Percentiles rank a stretch among this genome's conserved stretches.
Conservation (phyloP, 1,140 invertebrate species). For the Zaprionus lachaisei region DNA sequence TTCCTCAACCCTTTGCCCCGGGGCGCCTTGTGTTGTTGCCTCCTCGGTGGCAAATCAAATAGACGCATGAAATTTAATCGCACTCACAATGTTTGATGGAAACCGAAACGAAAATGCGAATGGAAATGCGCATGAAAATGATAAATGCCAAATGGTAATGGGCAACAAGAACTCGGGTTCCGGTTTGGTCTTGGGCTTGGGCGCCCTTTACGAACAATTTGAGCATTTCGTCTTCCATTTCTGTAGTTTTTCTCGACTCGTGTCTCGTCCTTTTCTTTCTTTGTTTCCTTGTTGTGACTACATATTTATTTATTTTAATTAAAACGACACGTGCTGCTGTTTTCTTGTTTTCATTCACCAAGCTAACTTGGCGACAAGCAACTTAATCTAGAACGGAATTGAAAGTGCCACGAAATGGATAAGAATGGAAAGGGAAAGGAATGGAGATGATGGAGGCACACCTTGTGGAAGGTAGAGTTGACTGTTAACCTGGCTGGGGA, state of each 20-base stretch:
- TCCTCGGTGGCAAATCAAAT: conserved; percentile 51
- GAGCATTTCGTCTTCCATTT: conserved; percentile 20
- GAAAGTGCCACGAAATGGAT: background rate
- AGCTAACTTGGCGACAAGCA: conserved; percentile 50
- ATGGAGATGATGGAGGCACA: background rate
- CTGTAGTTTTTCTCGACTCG: conserved; percentile 27
- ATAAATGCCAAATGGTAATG: conserved; percentile 18
- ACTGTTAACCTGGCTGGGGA: background rate
- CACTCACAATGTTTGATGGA: conserved; percentile 59
- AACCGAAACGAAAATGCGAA: conserved; percentile 52
- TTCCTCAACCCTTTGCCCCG: conserved; percentile 41
- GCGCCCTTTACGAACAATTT: conserved; percentile 6
- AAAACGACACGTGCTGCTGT: conserved; percentile 80
- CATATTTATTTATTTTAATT: conserved; percentile 83
- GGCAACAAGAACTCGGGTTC: conserved; percentile 28
- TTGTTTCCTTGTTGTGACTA: conserved; percentile 46
- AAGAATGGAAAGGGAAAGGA: background rate
- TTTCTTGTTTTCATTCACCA: conserved; percentile 73
- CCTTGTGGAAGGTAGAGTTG: background rate
- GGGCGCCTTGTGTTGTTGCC: conserved; percentile 11
- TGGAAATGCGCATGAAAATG: conserved; percentile 22
- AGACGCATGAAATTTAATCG: conserved; percentile 80
- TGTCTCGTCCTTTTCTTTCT: conserved; percentile 53
- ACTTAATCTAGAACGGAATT: conserved; percentile 1
- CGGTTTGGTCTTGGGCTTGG: background rate